Evolutionary conservation across 2,797 vertebrate species (phyloP).

Genomic region (Uromys caudimaculatus): DNA sequence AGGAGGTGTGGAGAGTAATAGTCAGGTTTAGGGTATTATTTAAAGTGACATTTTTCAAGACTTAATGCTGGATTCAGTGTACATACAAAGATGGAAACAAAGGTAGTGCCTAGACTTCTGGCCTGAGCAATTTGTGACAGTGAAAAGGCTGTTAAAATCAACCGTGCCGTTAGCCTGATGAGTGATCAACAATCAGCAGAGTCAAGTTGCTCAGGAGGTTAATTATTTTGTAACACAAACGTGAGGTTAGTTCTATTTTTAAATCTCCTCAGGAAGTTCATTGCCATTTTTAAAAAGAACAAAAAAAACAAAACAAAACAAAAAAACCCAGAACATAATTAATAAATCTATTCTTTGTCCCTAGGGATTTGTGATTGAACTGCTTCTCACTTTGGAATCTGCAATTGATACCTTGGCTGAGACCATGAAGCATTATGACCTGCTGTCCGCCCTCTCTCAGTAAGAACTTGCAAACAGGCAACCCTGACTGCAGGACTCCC

Average conservation of each 20-base stretch:
- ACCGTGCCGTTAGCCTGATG: conserved; percentile 37
- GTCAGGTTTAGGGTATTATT: not conserved
- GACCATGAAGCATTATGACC: conserved; percentile 97
- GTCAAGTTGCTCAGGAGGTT: conserved; percentile 55
- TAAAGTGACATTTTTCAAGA: conserved; percentile 31
- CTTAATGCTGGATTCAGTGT: not conserved
- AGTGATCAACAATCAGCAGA: conserved; percentile 43
- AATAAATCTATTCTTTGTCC: conserved; percentile 68
- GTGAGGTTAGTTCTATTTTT: conserved; percentile 68
- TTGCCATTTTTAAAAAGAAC: conserved; percentile 4
- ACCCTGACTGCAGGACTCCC: not conserved
- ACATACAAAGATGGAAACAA: not conserved
- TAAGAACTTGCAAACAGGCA: conserved; percentile 87
- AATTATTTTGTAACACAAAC: conserved; percentile 60
- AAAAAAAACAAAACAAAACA: too few relatives aligned
- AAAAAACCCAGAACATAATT: conserved; percentile 36
- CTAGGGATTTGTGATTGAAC: conserved; percentile 99
- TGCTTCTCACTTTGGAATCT: conserved; percentile 98
- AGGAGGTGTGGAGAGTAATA: not conserved
- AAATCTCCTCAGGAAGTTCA: conserved; percentile 40
- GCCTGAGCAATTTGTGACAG: not conserved
- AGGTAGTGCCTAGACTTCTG: not conserved
- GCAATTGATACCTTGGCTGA: conserved; percentile 98
- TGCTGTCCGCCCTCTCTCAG: conserved; percentile 97
- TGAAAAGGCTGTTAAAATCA: conserved; percentile 37